These are phyloP conservation scores for Acanthochromis polyacanthus DNA, from an alignment of 2,113 vertebrate genomes.

Conservation along the genomic window DNA sequence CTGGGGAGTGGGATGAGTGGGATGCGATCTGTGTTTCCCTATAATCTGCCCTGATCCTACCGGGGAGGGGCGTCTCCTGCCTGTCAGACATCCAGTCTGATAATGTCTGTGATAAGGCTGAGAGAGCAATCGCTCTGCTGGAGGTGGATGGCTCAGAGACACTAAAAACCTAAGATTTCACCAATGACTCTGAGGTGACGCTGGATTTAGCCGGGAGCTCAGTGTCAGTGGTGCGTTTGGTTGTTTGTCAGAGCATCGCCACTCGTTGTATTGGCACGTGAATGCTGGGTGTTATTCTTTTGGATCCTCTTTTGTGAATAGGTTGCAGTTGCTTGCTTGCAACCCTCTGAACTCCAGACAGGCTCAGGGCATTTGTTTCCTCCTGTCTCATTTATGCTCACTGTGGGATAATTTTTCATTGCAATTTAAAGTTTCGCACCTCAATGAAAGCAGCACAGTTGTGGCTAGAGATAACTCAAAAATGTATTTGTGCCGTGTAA, in stretches of 20 bases:
- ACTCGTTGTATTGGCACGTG: too few relatives aligned
- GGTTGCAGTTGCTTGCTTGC: background rate
- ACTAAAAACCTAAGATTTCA: constrained; percentile 24
- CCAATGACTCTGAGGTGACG: constrained; percentile 5
- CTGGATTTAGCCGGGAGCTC: background rate
- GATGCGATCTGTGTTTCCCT: constrained; percentile 39
- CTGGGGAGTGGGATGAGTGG: background rate
- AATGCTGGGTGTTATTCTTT: background rate
- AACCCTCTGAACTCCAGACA: too few relatives aligned
- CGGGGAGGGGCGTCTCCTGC: constrained; percentile 43
- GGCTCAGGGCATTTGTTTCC: too few relatives aligned
- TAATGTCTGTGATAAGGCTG: constrained; percentile 27
- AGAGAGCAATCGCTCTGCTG: constrained; percentile 50
- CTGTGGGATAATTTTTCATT: too few relatives aligned
- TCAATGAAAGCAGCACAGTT: too few relatives aligned
- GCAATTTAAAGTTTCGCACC: too few relatives aligned
- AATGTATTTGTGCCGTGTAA: too few relatives aligned
- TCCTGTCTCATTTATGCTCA: too few relatives aligned
- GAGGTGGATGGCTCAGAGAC: constrained; percentile 21
- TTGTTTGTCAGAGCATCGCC: background rate
- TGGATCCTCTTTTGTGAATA: background rate
- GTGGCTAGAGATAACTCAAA: too few relatives aligned
- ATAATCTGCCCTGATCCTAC: constrained; percentile 64
- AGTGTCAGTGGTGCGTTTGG: background rate
- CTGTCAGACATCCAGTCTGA: constrained; percentile 37